Base-by-base conservation (phyloP, 2,888 invertebrate species). In the Empis stercorea region DNA sequence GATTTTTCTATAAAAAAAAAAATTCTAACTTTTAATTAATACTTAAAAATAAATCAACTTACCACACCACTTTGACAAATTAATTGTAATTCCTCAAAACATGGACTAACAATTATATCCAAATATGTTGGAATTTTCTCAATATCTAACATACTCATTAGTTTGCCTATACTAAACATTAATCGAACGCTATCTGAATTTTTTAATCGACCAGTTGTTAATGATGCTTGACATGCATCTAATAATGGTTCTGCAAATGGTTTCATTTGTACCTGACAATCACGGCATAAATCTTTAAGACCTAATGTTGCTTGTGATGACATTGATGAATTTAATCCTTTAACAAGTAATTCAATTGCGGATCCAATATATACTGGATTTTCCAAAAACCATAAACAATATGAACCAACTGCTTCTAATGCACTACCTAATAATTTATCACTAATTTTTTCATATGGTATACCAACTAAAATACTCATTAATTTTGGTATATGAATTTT, bases 301-400 rank as follows among this genome's bases (percentile, higher is more conserved):
- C 94, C 92, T 66, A 92, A 79, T 4, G 92, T 91, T 1, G 89
- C 84, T 47, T 86, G 78, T 5, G 86, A 81, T 1, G 85, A 80
- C 51, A 86, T 82, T 27, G 79, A 74, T 0, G 77, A 70, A 54
- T 80, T 75, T 11, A 88, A 66, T 2, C 84, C 84, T 32, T 80
- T 70, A 14, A 76, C 71, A 4, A 87, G 68, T 17, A 87, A 67
- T n/a, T 82, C 80, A 46, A 87, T 72, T 7, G 83, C 78, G 49
- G 75, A 74, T 23, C 74, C 74, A 52, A 88, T 70, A 64, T 78
- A 78, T 15, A 76, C 74, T 0, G 82, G 80, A 68, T 86, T 81
- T 44, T 74, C 76, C 52, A 78, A 77, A 48, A 93, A 75, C 93
- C 93, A 94, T 56, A 84, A 80, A 16, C 91, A 85, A 71, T 88